phyloP scores from a whole-genome alignment of 1,140 invertebrate genomes.

The Ostrea denselamellosa region DNA sequence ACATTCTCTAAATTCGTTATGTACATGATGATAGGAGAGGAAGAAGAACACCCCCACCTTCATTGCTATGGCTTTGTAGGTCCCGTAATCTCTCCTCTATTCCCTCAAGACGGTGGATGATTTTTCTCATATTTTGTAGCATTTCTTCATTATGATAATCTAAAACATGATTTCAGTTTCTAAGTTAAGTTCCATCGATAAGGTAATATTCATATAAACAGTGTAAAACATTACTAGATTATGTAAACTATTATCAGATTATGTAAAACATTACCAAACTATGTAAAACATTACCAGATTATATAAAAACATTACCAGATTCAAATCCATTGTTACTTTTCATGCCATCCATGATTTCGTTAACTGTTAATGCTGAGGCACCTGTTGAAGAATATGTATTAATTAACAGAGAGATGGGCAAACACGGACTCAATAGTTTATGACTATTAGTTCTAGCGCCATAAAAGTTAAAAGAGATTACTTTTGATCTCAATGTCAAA shows the following conservation, averaged over 20 bases:
- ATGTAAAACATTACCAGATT: neutral
- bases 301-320: neutral
- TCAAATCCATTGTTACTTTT: too few relatives aligned
- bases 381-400: too few relatives aligned
- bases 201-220: neutral
- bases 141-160: neutral
- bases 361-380: too few relatives aligned
- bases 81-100: neutral
- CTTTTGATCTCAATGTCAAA: too few relatives aligned
- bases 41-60: neutral
- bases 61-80: neutral
- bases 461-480: too few relatives aligned
- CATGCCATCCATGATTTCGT: too few relatives aligned
- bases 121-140: neutral
- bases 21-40: neutral
- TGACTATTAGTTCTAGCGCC: too few relatives aligned
- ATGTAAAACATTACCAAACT: neutral
- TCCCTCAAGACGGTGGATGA: neutral
- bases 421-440: too few relatives aligned
- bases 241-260: neutral
- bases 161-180: neutral
- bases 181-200: neutral
- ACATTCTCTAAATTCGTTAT: too few relatives aligned
- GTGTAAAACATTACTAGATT: neutral
- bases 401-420: too few relatives aligned